Percentiles rank a stretch among this genome's conserved stretches.
These are phyloP conservation scores for Daboia siamensis DNA, from an alignment of 2,113 vertebrate species.

Conservation along the genomic window DNA sequence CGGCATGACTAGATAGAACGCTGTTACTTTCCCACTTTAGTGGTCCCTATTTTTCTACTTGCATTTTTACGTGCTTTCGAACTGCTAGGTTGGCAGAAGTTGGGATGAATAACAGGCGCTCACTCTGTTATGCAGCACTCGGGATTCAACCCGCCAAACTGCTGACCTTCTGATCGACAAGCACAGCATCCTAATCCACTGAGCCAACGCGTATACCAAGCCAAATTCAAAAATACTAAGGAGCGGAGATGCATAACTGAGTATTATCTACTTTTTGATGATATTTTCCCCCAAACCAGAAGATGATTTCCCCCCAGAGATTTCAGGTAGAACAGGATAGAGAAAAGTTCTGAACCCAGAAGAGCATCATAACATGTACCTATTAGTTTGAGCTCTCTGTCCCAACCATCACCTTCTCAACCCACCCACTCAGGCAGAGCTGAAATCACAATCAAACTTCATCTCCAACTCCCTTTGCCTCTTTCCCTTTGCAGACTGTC, in stretches of 20 bases:
- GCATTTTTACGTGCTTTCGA: too few species aligned
- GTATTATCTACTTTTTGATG: background rate
- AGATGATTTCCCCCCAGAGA: background rate
- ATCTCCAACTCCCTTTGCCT: background rate
- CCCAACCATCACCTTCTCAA: background rate
- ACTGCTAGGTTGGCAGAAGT: too few species aligned
- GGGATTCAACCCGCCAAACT: too few species aligned
- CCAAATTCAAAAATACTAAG: background rate
- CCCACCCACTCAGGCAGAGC: background rate
- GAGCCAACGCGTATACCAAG: background rate
- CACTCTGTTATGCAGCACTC: too few species aligned
- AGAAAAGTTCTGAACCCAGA: background rate
- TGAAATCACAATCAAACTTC: background rate
- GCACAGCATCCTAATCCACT: too few species aligned
- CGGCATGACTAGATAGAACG: too few species aligned
- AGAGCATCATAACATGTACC: background rate
- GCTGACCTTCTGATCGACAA: too few species aligned
- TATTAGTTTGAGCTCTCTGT: background rate
- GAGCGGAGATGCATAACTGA: background rate
- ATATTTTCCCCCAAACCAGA: background rate
- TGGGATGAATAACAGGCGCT: too few species aligned
- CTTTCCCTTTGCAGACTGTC: background rate
- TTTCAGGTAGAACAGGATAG: background rate
- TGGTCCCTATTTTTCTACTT: too few species aligned
- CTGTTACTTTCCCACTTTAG: too few species aligned